Conservation (phyloP, 2,797 vertebrate genomes). For the Bucorvus abyssinicus region DNA sequence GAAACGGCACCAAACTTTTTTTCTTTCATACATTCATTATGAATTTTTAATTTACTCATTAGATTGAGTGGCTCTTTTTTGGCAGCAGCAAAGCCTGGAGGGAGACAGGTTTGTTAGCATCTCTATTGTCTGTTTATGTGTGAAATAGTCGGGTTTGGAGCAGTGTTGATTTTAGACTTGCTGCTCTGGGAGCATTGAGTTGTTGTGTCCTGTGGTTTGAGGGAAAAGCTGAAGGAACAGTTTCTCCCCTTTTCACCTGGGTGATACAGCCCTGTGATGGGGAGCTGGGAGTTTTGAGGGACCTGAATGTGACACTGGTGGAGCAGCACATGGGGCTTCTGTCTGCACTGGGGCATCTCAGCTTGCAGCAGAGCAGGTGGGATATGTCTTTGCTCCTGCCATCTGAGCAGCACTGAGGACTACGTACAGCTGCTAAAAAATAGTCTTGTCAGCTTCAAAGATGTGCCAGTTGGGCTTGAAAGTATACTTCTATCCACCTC, state of each 20-base stretch:
- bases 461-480: not conserved
- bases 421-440: not conserved
- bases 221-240: not conserved
- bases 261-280: rapidly evolving
- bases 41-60: constrained; percentile 68
- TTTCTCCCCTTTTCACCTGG: not conserved
- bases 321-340: not conserved
- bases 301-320: not conserved
- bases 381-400: not conserved
- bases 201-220: not conserved
- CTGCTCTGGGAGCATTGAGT: not conserved
- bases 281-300: not conserved
- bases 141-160: constrained; percentile 29
- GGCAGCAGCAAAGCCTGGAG: constrained; percentile 44
- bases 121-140: not conserved
- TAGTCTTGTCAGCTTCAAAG: not conserved
- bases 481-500: not conserved
- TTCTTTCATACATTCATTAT: constrained; percentile 22
- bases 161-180: constrained; percentile 20
- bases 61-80: constrained; percentile 45
- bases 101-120: constrained; percentile 51
- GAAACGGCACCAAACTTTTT: constrained; percentile 21
- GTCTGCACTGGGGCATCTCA: not conserved
- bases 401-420: not conserved
- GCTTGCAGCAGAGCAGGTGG: not conserved